These are phyloP conservation scores for Oreochromis niloticus DNA, from an alignment of 2,113 vertebrate genomes.

Conservation along the genomic window DNA sequence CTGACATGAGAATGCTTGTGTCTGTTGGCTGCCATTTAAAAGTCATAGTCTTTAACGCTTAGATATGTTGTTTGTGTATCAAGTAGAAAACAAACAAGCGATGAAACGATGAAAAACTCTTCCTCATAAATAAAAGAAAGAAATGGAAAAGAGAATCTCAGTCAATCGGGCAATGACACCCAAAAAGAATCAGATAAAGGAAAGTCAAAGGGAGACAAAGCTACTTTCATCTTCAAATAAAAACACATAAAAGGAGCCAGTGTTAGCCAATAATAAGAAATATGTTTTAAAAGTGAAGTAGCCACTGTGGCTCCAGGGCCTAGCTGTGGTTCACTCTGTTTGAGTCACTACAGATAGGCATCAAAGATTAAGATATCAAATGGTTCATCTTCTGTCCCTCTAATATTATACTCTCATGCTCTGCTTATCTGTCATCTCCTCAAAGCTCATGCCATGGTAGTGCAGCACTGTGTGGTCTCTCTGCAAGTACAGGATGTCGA, in stretches of 20 bases:
- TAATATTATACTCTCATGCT: constrained; percentile 39
- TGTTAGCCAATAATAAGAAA: neutral
- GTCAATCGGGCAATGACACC: neutral
- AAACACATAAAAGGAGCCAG: neutral
- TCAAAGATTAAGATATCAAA: constrained; percentile 33
- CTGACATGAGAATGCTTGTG: neutral
- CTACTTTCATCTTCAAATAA: constrained; percentile 8
- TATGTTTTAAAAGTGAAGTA: constrained; percentile 19
- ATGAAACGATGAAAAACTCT: neutral
- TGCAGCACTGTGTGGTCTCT: constrained; percentile 57
- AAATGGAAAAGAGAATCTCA: neutral
- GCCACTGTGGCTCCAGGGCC: constrained; percentile 17
- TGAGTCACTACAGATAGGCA: constrained; percentile 13
- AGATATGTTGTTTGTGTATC: neutral
- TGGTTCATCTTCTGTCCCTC: constrained; percentile 10
- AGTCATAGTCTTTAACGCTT: neutral
- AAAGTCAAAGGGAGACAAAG: neutral
- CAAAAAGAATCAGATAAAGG: neutral
- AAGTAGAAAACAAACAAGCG: neutral
- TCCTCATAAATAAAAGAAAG: neutral
- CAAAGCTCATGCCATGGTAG: constrained; percentile 29
- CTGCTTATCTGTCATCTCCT: constrained; percentile 43
- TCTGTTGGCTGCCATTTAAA: neutral
- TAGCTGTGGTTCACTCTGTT: constrained; percentile 25
- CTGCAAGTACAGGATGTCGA: constrained; percentile 29